Percentiles rank a stretch among this genome's conserved stretches.
These are phyloP conservation scores for Cephus pulcher DNA, from an alignment of 2,888 invertebrate species.

Conservation along the genomic window DNA sequence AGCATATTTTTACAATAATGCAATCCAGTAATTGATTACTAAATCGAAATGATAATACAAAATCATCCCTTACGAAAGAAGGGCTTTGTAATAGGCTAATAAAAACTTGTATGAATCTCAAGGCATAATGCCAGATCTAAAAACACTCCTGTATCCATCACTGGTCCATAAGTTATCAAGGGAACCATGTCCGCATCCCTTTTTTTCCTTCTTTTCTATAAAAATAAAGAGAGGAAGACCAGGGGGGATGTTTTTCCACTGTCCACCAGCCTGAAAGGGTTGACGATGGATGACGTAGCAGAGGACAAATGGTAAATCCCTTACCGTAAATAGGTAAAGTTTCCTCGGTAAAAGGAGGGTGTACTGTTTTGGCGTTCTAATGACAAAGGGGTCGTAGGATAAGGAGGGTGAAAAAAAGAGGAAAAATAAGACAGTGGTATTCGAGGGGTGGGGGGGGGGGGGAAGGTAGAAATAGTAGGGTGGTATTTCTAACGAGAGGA, in stretches of 20 bases:
- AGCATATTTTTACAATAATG: background rate
- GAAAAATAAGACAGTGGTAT: background rate
- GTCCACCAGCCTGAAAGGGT: background rate
- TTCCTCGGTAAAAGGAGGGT: background rate
- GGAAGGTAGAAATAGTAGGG: background rate
- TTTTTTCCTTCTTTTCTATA: background rate
- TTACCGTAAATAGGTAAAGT: background rate
- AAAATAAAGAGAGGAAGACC: background rate
- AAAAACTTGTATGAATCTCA: background rate
- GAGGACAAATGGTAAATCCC: background rate
- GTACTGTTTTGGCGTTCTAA: background rate
- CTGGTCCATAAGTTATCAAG: background rate
- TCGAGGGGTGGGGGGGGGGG: background rate
- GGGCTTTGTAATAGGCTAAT: background rate
- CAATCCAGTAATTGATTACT: background rate
- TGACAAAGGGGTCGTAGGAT: background rate
- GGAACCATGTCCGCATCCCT: background rate
- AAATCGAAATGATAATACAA: background rate
- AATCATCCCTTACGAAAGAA: background rate
- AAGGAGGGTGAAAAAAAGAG: background rate
- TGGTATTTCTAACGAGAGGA: constrained; percentile 6
- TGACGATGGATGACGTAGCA: background rate
- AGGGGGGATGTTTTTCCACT: background rate
- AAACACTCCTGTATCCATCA: background rate
- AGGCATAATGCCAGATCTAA: background rate